These are phyloP conservation scores for Falco naumanni DNA, from an alignment of 2,797 vertebrate species.

Conservation along the genomic window DNA sequence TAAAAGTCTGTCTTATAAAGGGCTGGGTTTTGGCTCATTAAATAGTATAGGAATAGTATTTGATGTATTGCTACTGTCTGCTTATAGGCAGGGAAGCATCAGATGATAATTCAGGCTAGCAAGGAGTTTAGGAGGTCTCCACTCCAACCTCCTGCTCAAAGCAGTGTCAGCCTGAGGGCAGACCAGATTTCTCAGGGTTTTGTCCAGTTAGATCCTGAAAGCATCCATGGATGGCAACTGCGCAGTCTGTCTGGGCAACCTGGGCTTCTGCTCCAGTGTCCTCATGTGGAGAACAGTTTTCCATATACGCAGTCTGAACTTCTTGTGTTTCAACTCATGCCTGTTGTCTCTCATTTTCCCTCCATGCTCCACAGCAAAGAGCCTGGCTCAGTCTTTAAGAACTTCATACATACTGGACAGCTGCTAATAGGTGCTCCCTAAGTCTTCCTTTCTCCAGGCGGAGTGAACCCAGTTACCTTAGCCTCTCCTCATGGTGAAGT, in stretches of 20 bases:
- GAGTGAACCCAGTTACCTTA: background rate
- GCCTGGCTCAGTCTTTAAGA: background rate
- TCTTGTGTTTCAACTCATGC: background rate
- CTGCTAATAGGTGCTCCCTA: background rate
- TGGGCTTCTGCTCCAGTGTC: background rate
- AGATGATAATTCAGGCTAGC: background rate
- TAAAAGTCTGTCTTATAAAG: background rate
- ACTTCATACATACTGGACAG: background rate
- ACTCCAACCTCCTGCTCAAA: background rate
- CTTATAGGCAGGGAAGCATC: background rate
- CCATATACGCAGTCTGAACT: background rate
- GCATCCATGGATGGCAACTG: background rate
- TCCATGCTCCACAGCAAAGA: background rate
- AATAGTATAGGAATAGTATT: background rate
- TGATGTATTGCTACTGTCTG: background rate
- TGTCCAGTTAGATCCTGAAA: background rate
- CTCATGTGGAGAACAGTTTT: background rate
- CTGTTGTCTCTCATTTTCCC: background rate
- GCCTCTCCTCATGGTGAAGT: background rate
- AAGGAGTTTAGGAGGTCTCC: background rate
- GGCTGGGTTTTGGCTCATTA: background rate
- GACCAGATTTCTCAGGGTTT: background rate
- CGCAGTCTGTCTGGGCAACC: background rate
- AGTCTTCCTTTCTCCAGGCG: background rate
- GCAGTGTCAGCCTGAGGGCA: background rate